Evolutionary conservation across 1,140 invertebrate genomes (phyloP).

Genomic region (Melipona quadrifasciata): DNA sequence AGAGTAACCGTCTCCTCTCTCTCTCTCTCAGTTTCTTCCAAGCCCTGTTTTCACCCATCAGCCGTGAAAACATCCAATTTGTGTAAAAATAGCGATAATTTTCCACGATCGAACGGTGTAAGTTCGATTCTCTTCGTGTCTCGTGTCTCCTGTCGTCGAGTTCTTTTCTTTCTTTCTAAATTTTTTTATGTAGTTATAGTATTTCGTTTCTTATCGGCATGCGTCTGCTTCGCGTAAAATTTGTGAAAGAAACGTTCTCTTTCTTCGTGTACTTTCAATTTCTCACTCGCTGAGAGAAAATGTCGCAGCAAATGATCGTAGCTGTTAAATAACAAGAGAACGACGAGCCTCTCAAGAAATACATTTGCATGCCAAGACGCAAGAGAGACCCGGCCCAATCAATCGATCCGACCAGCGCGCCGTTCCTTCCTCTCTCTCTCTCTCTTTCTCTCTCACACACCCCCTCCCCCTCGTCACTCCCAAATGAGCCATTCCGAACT

Average conservation of each 20-base stretch:
- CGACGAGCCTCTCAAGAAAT: neutral
- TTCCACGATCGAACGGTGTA: neutral
- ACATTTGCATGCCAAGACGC: neutral
- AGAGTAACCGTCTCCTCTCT: slow-evolving; percentile 37
- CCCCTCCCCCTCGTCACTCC: neutral
- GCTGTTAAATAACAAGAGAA: neutral
- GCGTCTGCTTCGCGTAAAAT: no score
- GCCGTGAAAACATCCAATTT: neutral
- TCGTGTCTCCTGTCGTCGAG: neutral
- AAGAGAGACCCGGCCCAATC: neutral
- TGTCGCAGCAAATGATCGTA: neutral
- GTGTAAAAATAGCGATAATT: slow-evolving; percentile 6
- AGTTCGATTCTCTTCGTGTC: neutral
- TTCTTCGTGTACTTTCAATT: no score
- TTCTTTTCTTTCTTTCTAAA: no score
- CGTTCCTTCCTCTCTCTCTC: neutral
- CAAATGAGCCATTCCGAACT: neutral
- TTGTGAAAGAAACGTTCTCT: no score
- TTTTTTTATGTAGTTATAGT: no score
- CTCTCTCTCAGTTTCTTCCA: neutral
- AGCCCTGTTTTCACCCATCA: neutral
- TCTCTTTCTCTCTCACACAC: no score
- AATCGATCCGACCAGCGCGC: neutral
- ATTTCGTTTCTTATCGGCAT: no score
- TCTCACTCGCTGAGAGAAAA: neutral